phyloP scores from a whole-genome alignment of 2,113 vertebrate species.

The Phodopus roborovskii region DNA sequence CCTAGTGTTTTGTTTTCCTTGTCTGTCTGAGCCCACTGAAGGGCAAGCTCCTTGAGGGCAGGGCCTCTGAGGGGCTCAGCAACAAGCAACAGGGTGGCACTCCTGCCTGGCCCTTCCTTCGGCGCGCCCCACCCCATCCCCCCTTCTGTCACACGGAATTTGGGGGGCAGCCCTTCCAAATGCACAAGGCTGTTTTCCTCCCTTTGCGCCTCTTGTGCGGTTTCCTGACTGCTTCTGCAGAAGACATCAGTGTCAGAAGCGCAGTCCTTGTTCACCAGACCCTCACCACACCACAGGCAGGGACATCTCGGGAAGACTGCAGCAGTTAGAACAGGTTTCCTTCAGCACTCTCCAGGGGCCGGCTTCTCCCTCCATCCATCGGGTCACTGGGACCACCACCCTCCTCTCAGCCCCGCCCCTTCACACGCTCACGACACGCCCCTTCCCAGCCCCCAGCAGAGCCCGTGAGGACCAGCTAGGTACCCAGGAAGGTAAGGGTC shows the following conservation, averaged over 20 bases:
- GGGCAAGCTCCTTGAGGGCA: background rate
- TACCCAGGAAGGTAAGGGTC: constrained; percentile 7
- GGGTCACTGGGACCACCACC: background rate
- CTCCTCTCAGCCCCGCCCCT: constrained; percentile 64
- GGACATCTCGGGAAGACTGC: background rate
- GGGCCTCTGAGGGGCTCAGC: background rate
- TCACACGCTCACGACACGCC: constrained; percentile 65
- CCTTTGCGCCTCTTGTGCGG: background rate
- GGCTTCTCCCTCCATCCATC: too few relatives aligned
- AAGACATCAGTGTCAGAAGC: background rate
- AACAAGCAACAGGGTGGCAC: background rate
- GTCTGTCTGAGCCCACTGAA: background rate
- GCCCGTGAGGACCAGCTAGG: background rate
- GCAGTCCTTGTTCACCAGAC: background rate
- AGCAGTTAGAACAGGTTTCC: background rate
- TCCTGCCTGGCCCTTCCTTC: background rate
- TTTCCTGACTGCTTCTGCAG: background rate
- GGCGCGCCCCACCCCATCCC: background rate
- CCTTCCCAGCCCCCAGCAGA: constrained; percentile 67
- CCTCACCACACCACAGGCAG: background rate
- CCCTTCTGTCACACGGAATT: too few relatives aligned
- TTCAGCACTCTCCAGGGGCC: background rate
- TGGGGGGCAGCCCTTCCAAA: background rate
- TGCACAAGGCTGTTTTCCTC: background rate
- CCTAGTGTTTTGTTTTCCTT: background rate